phyloP scores from a whole-genome alignment of 37 sponge, comb jelly and placozoan genomes.

The Crambe crambe region DNA sequence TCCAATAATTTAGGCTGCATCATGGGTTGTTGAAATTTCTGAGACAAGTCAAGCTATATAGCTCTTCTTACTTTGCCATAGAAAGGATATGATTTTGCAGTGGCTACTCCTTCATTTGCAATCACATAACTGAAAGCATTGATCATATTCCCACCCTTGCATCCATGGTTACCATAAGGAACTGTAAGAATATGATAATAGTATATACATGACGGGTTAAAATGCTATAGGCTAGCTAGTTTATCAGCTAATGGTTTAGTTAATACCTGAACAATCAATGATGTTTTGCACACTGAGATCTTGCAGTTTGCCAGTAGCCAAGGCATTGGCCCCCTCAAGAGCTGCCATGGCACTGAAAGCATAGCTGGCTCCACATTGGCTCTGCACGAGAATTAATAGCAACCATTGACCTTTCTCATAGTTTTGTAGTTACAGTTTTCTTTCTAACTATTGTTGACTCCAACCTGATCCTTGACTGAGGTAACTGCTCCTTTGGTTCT shows the following conservation, averaged over 20 bases:
- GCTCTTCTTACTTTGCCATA: conserved; percentile 56
- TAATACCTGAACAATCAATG: conserved; percentile 64
- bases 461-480: conserved; percentile 65
- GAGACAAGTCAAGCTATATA: too few species aligned
- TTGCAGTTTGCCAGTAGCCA: conserved; percentile 50
- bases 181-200: conserved; percentile 5
- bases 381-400: conserved; percentile 20
- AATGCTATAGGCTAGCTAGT: too few species aligned
- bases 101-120: conserved; percentile 52
- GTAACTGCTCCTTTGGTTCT: conserved; percentile 84
- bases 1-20: too few species aligned
- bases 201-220: not conserved
- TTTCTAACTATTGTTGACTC: not conserved
- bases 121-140: conserved; percentile 53
- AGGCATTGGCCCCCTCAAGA: conserved; percentile 74
- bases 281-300: conserved; percentile 70
- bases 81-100: conserved; percentile 40
- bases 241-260: not conserved
- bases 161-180: conserved; percentile 73
- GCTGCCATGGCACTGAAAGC: conserved; percentile 89
- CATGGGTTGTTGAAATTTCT: too few species aligned
- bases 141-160: conserved; percentile 64
- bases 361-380: conserved; percentile 91
- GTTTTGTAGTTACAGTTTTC: too few species aligned
- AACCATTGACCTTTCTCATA: not conserved